Base-by-base conservation (phyloP, 2,888 invertebrate genomes). In the Gari tellinella region DNA sequence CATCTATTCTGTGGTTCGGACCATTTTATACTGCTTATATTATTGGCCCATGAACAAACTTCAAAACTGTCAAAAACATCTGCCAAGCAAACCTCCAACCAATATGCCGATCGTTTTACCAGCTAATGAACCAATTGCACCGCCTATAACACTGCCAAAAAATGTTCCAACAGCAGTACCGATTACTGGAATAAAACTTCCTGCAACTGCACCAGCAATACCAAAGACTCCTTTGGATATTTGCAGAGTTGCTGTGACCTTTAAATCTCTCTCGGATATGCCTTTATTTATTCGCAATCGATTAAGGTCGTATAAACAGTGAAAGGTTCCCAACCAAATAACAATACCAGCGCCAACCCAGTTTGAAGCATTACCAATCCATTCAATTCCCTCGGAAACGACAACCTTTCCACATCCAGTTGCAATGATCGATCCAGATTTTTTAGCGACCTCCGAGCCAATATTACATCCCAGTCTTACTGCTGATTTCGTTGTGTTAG, bases 101-200 rank as follows among this genome's bases (percentile, higher is more conserved):
- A 63, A n/a, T 21, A 55, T 55, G 1, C 63, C 63, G 1, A 63
- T 12, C 1, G 31, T 46, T 37, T 55, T 53, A 4, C 63, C 63
- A 25, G n/a, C 55, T 17, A 63, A 14, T 37, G 63, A 53, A 15
- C 63, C 63, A 17, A 45, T 17, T 26, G 48, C 23, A 26, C 63
- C 63, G 0, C 26, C 31, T 2, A 48, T 31, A 21, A 53, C 53
- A 55, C 67, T 49, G 8, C 67, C 67, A 23, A 61, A 12, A 40
- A 53, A 46, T 12, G 46, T 53, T 17, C 67, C 67, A 23, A 55
- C 19, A 17, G 55, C 48, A 12, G 45, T 55, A 0, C 67, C 67
- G 10, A 60, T 21, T n/a, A 19, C 53, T 0, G 55, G 21, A n/a
- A 53, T 25, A 14, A 55, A 2, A 48, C 26, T 49, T 8, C 40